Percentiles rank a stretch among this genome's conserved stretches.
These are phyloP conservation scores for Acanthosepion pharaonis DNA, from an alignment of 2,888 invertebrate genomes.

Conservation along the genomic window DNA sequence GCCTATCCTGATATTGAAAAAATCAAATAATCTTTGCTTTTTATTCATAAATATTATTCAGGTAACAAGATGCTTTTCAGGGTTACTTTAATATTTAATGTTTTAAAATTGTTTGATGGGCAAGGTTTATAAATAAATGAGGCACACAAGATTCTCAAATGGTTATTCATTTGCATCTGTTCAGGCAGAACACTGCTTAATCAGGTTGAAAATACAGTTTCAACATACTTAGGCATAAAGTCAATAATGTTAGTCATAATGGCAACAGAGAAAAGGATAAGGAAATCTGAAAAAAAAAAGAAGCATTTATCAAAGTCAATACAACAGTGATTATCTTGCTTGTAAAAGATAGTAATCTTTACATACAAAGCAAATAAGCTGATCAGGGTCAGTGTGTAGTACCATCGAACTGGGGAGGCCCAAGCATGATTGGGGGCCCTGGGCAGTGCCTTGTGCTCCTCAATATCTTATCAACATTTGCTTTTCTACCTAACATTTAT, in stretches of 20 bases:
- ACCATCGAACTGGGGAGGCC: no score
- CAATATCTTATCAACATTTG: no score
- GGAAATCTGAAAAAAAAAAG: not conserved
- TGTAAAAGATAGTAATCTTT: not conserved
- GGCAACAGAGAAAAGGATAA: not conserved
- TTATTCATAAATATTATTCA: no score
- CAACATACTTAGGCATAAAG: not conserved
- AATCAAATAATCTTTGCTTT: no score
- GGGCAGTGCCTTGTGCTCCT: no score
- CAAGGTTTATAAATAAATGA: not conserved
- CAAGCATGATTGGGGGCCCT: no score
- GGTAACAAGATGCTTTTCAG: no score
- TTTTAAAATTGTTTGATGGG: not conserved
- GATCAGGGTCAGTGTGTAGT: no score
- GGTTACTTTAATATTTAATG: no score
- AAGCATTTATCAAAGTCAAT: not conserved
- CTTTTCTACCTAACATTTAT: no score
- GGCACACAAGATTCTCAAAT: not conserved
- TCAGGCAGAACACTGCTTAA: not conserved
- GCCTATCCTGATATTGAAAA: no score
- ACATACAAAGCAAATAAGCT: not conserved
- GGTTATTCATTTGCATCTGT: not conserved
- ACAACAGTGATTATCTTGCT: not conserved
- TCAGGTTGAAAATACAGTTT: not conserved
- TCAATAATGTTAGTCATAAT: not conserved